phyloP scores from a whole-genome alignment of 1,140 invertebrate genomes.

The Lordiphosa collinella region DNA sequence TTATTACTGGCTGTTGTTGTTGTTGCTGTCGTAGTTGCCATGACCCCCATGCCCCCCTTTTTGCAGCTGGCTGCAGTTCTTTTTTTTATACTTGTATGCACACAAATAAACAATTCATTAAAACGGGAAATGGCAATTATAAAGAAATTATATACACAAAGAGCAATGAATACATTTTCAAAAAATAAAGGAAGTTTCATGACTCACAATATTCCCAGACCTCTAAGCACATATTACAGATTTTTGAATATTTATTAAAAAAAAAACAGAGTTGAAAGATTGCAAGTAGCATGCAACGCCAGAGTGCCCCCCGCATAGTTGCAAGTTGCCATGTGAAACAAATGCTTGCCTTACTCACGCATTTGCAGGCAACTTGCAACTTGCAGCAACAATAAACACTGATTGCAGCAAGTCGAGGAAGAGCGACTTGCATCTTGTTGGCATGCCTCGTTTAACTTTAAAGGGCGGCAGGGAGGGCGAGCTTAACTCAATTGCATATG shows the following conservation, averaged over 20 bases:
- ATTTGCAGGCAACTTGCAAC: slow-evolving; percentile 9
- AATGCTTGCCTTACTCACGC: slow-evolving; percentile 13
- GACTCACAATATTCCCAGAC: slow-evolving; percentile 3
- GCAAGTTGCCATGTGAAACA: slow-evolving; percentile 12
- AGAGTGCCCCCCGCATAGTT: slow-evolving; percentile 5
- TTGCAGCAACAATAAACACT: slow-evolving; percentile 16
- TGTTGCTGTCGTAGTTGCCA: slow-evolving; percentile 9
- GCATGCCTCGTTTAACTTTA: slow-evolving; percentile 39
- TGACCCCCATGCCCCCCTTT: slow-evolving; percentile 27
- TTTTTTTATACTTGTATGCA: slow-evolving; percentile 10
- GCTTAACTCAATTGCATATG: slow-evolving; percentile 48
- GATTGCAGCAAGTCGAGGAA: slow-evolving; percentile 22
- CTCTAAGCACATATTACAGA: slow-evolving; percentile 3
- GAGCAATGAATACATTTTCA: slow-evolving; percentile 4
- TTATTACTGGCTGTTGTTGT: slow-evolving; percentile 2
- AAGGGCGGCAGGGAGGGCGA: background rate
- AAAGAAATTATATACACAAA: slow-evolving; percentile 11
- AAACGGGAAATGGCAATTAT: slow-evolving; percentile 56
- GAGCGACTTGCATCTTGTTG: slow-evolving; percentile 4
- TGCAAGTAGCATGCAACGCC: slow-evolving; percentile 8
- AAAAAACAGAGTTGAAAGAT: slow-evolving; percentile 1
- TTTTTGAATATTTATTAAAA: slow-evolving; percentile 12
- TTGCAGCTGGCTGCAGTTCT: slow-evolving; percentile 14
- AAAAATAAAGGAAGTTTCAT: background rate
- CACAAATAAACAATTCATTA: slow-evolving; percentile 45